phyloP scores from a whole-genome alignment of 2,888 invertebrate species.

The Drosophila imparisetae region DNA sequence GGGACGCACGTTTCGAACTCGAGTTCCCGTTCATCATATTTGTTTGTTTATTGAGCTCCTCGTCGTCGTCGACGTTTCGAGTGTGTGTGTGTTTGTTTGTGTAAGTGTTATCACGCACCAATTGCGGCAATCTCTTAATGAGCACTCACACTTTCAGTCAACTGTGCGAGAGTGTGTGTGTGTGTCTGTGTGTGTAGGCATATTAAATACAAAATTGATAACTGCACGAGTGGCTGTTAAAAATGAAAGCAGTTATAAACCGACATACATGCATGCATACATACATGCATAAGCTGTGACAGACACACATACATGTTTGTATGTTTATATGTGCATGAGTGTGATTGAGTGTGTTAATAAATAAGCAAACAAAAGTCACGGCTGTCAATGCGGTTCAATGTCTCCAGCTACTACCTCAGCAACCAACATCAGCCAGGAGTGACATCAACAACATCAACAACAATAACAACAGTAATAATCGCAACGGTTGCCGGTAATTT shows the following conservation, averaged over 20 bases:
- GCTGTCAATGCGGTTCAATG: slow-evolving; percentile 73
- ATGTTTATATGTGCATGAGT: slow-evolving; percentile 16
- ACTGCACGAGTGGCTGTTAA: slow-evolving; percentile 62
- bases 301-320: not conserved
- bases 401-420: slow-evolving; percentile 42
- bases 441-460: slow-evolving; percentile 26
- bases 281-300: slow-evolving; percentile 4
- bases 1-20: slow-evolving; percentile 65
- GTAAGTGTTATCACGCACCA: slow-evolving; percentile 66
- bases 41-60: slow-evolving; percentile 52
- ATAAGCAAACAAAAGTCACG: slow-evolving; percentile 73
- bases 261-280: slow-evolving; percentile 10
- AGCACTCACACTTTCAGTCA: slow-evolving; percentile 42
- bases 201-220: slow-evolving; percentile 66
- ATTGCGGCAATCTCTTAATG: slow-evolving; percentile 66
- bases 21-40: slow-evolving; percentile 42
- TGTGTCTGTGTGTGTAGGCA: slow-evolving; percentile 26
- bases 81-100: slow-evolving; percentile 16
- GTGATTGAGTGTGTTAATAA: slow-evolving; percentile 55
- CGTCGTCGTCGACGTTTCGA: slow-evolving; percentile 27
- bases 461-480: slow-evolving; percentile 36
- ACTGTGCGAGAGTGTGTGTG: slow-evolving; percentile 26
- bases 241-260: slow-evolving; percentile 41
- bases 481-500: slow-evolving; percentile 67
- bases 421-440: slow-evolving; percentile 16